These are phyloP conservation scores for Cantharis nigra DNA, from an alignment of 2,888 invertebrate species.

Conservation along the genomic window DNA sequence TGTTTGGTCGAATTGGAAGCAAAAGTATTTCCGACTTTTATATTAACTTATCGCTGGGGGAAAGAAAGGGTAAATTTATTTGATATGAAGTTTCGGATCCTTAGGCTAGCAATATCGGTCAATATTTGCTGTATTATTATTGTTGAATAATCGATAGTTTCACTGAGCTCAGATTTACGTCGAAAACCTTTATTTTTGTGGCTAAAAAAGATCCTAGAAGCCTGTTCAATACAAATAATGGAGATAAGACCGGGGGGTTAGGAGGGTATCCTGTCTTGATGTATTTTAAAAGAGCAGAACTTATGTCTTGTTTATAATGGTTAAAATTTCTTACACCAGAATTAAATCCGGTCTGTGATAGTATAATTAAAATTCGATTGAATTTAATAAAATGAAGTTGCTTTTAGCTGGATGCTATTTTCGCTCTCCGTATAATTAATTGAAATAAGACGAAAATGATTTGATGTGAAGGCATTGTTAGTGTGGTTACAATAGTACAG, in stretches of 20 bases:
- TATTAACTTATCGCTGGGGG: background rate
- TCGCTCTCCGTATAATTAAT: slow-evolving; percentile 12
- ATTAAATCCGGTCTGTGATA: background rate
- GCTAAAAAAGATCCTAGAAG: too few relatives aligned
- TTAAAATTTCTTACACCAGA: background rate
- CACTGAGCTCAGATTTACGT: background rate
- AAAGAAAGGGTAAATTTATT: background rate
- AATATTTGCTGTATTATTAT: background rate
- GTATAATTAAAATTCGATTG: background rate
- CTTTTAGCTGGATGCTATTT: background rate
- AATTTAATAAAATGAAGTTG: background rate
- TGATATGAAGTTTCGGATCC: background rate
- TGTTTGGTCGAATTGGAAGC: background rate
- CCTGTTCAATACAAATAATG: too few relatives aligned
- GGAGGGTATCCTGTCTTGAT: too few relatives aligned
- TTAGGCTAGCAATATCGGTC: background rate
- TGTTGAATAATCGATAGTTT: background rate
- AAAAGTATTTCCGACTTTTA: background rate
- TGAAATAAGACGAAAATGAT: slow-evolving; percentile 22
- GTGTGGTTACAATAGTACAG: slow-evolving; percentile 35
- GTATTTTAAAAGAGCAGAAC: background rate
- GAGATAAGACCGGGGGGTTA: too few relatives aligned
- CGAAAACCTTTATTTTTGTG: too few relatives aligned
- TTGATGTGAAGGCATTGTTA: slow-evolving; percentile 27
- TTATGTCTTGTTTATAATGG: background rate